Percentiles rank a stretch among this genome's conserved stretches.
phyloP scores from a whole-genome alignment of 2,888 invertebrate genomes.

The Aricia artaxerxes region DNA sequence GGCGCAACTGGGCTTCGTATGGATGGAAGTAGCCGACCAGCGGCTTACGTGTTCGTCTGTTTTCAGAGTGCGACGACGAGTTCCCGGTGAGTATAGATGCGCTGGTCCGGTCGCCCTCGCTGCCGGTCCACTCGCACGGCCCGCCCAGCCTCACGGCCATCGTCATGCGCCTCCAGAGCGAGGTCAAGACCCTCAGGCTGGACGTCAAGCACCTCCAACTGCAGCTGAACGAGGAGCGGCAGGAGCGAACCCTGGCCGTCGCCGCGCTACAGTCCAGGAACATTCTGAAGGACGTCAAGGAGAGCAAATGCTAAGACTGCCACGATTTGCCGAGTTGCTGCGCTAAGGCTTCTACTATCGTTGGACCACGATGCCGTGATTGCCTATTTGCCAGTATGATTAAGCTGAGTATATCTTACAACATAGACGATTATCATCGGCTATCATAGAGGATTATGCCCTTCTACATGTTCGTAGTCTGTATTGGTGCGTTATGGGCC shows the following conservation, averaged over 20 bases:
- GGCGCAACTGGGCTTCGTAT: neutral
- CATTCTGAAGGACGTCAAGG: conserved; percentile 69
- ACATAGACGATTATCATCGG: too few species aligned
- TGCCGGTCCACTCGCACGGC: conserved; percentile 68
- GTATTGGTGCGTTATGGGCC: too few species aligned
- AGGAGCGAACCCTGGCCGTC: conserved; percentile 72
- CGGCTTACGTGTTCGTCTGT: conserved; percentile 44
- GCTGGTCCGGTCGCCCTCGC: conserved; percentile 71
- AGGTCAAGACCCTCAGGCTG: conserved; percentile 83
- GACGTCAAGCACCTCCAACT: conserved; percentile 81
- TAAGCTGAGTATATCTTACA: too few species aligned
- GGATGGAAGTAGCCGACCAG: neutral
- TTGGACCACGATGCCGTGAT: too few species aligned
- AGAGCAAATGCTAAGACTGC: conserved; percentile 68
- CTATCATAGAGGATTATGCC: too few species aligned
- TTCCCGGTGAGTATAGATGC: conserved; percentile 61
- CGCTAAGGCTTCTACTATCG: too few species aligned
- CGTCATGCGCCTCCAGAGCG: conserved; percentile 87
- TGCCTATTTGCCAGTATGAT: too few species aligned
- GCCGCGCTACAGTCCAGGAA: conserved; percentile 67
- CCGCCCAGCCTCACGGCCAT: conserved; percentile 87
- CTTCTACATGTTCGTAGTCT: too few species aligned
- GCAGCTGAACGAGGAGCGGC: conserved; percentile 85
- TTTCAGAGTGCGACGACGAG: conserved; percentile 78
- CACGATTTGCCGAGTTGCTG: too few species aligned